These are phyloP conservation scores for Amphimedon queenslandica DNA, from an alignment of 37 sponge, comb jelly and placozoan species.

Conservation along the genomic window DNA sequence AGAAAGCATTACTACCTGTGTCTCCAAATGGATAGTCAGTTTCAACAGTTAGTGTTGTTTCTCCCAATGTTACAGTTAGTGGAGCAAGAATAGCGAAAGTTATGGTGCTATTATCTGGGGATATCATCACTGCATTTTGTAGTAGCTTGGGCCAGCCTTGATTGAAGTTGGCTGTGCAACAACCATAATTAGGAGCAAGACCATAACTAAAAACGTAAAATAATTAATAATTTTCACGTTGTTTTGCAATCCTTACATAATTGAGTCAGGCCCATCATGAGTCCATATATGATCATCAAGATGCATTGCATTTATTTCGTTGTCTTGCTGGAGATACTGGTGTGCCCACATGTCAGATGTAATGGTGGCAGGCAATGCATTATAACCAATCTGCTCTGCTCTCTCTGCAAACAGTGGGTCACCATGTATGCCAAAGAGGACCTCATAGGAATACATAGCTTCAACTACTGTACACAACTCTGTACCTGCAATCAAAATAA, in stretches of 20 bases:
- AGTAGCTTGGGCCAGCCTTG: constrained; percentile 82
- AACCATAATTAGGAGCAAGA: constrained; percentile 79
- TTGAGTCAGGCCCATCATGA: constrained; percentile 68
- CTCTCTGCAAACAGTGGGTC: constrained; percentile 74
- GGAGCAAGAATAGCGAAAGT: constrained; percentile 50
- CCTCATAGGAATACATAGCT: constrained; percentile 70
- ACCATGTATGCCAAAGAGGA: constrained; percentile 39
- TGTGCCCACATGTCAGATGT: constrained; percentile 86
- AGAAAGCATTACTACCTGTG: neutral
- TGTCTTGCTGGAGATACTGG: constrained; percentile 75
- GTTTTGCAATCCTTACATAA: constrained; percentile 23
- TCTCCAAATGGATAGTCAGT: constrained; percentile 66
- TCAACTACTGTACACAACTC: constrained; percentile 84
- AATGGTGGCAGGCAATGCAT: constrained; percentile 75
- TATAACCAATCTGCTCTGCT: constrained; percentile 67
- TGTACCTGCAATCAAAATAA: constrained; percentile 62
- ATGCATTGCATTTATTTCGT: constrained; percentile 61
- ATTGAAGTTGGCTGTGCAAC: constrained; percentile 83
- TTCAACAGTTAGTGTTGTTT: constrained; percentile 11
- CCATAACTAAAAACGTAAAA: constrained; percentile 34
- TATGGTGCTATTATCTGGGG: constrained; percentile 15
- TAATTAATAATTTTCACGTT: neutral
- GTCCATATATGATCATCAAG: constrained; percentile 54
- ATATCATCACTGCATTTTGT: constrained; percentile 35
- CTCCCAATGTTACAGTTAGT: constrained; percentile 3